phyloP scores from a whole-genome alignment of 2,113 vertebrate species.

The Ivindomyrus marchei region DNA sequence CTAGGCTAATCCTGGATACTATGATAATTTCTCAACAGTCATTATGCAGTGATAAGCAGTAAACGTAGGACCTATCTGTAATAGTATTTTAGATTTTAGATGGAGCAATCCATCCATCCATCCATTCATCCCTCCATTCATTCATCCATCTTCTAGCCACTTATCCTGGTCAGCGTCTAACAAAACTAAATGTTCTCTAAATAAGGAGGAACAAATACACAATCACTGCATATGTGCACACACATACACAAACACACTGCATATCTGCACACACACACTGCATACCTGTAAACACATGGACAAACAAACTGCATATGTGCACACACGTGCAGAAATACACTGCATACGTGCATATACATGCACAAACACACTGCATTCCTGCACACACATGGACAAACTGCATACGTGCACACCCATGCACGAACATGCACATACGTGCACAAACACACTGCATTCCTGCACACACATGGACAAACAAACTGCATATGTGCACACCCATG shows the following conservation, averaged over 20 bases:
- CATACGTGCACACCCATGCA: neutral
- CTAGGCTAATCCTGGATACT: neutral
- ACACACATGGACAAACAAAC: slow-evolving; percentile 22
- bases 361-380: slow-evolving; percentile 13
- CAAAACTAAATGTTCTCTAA: neutral
- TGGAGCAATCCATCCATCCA: neutral
- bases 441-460: slow-evolving; percentile 19
- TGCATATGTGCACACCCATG: slow-evolving; percentile 18
- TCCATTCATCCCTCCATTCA: neutral
- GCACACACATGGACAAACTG: neutral
- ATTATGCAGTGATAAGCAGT: neutral
- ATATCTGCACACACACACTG: neutral
- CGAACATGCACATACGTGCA: neutral
- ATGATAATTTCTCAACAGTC: neutral
- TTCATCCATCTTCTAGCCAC: neutral
- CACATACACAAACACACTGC: neutral
- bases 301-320: neutral
- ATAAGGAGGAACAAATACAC: neutral
- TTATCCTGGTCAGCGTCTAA: neutral
- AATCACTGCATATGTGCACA: neutral
- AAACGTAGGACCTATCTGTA: neutral
- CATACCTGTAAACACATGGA: neutral
- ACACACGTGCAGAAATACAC: neutral
- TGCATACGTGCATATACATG: neutral
- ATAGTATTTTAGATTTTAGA: neutral